Conservation (phyloP, 2,888 invertebrate genomes). For the Noctua comes region DNA sequence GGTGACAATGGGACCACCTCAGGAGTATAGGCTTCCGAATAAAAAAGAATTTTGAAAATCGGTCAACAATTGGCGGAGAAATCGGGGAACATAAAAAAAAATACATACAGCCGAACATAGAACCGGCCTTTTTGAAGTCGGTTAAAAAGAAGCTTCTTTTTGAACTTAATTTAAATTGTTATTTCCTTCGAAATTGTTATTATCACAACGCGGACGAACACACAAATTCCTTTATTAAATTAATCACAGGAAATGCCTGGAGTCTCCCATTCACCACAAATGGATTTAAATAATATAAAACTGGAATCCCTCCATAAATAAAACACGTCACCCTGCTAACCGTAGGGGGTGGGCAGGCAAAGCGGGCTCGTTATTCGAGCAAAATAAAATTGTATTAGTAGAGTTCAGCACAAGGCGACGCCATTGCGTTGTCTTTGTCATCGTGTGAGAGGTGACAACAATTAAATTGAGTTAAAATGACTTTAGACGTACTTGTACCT, state of each 20-base stretch:
- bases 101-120: too few species aligned
- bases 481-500: background rate
- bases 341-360: conserved; percentile 15
- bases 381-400: conserved; percentile 39
- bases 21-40: too few species aligned
- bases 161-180: conserved; percentile 31
- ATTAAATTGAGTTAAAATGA: conserved; percentile 1
- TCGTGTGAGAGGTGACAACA: conserved; percentile 16
- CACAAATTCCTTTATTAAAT: conserved; percentile 21
- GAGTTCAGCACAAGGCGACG: conserved; percentile 15
- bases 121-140: too few species aligned
- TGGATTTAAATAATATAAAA: conserved; percentile 39
- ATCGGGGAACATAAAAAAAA: too few species aligned
- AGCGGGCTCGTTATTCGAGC: conserved; percentile 25
- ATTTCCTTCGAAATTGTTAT: background rate
- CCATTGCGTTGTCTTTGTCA: conserved; percentile 16
- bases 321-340: conserved; percentile 16
- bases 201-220: background rate
- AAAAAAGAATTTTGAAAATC: too few species aligned
- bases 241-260: conserved; percentile 12
- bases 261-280: conserved; percentile 1
- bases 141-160: background rate
- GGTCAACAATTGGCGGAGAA: too few species aligned
- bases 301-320: conserved; percentile 21
- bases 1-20: too few species aligned